Base-by-base conservation (phyloP, 2,888 invertebrate species). In the Stenoptilia bipunctidactyla region DNA sequence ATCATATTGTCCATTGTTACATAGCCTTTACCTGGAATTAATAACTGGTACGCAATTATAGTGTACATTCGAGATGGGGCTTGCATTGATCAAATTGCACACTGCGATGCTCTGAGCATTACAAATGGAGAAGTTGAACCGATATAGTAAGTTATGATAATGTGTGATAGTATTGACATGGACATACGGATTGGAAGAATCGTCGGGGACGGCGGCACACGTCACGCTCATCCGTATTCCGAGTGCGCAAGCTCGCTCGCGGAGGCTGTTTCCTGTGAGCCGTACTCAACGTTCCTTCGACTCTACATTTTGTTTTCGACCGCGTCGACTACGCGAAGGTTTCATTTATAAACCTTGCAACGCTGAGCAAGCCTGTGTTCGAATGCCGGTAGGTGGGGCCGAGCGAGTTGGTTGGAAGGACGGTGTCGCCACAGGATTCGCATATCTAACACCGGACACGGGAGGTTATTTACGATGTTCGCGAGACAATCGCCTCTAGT, bases 391-490 rank as follows among this genome's bases (percentile, higher is more conserved):
- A n/a, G n/a, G n/a, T n/a, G n/a, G n/a, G n/a, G n/a, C n/a, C n/a
- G n/a, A n/a, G n/a, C n/a, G n/a, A n/a, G n/a, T n/a, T n/a, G n/a
- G n/a, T n/a, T n/a, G n/a, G n/a, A n/a, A n/a, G n/a, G n/a, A 8
- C n/a, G 30, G 2, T 9, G n/a, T 8, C 4, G 12, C 30, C 10
- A 30, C 51, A 54, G 66, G 64, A 66, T 76, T 73, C 63, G 71
- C 20, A 20, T 20, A 20, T 10, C 65, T 56, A 62, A 61, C 65
- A 74, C 79, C 80, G 79, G 80, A 80, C 79, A 77, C 64, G 59
- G 49, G 57, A 65, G 67, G 79, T 83, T 77, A 83, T 83, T 83
- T 83, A 83, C 80, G 80, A 80, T 66, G 67, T 69, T 61, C 62
- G 70, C 67, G 67, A 76, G 73, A 82, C 82, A 80, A 82, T 83